phyloP scores from a whole-genome alignment of 1,140 invertebrate genomes.

The Drosophila tristis region DNA sequence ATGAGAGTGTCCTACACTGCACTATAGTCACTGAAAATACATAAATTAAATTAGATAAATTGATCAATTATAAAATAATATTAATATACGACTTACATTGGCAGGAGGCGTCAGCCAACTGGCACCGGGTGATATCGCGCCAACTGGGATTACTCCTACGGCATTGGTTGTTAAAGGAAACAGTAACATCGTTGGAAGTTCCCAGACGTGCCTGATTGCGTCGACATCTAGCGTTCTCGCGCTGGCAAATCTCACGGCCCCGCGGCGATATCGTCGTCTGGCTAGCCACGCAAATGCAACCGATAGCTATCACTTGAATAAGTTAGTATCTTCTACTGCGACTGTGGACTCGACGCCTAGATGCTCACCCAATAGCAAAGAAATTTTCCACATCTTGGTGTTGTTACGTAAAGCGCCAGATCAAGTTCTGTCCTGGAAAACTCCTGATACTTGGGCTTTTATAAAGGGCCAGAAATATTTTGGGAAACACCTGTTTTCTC shows the following conservation, averaged over 20 bases:
- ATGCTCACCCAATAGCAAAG: constrained; percentile 55
- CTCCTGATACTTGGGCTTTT: constrained; percentile 28
- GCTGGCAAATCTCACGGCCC: constrained; percentile 12
- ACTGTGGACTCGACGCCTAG: no score
- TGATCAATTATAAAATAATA: no score
- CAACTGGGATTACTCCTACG: background rate
- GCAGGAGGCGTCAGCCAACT: constrained; percentile 43
- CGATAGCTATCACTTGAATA: constrained; percentile 24
- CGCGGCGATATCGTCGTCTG: constrained; percentile 6
- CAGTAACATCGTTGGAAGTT: constrained; percentile 29
- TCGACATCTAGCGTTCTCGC: constrained; percentile 7
- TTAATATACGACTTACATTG: constrained; percentile 39
- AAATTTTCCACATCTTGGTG: constrained; percentile 51
- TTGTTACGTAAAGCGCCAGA: background rate
- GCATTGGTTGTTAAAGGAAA: constrained; percentile 36
- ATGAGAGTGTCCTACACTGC: no score
- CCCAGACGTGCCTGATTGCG: constrained; percentile 22
- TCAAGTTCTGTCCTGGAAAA: constrained; percentile 13
- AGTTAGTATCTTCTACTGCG: no score
- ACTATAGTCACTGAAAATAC: no score
- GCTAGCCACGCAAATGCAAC: constrained; percentile 36
- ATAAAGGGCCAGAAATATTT: constrained; percentile 11
- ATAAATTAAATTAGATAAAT: background rate
- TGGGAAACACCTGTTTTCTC: constrained; percentile 4
- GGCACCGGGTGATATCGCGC: constrained; percentile 45